Percentiles rank a stretch among this genome's conserved stretches.
Evolutionary conservation across 2,888 invertebrate genomes (phyloP).

Genomic region (Cantharis flavilabris): DNA sequence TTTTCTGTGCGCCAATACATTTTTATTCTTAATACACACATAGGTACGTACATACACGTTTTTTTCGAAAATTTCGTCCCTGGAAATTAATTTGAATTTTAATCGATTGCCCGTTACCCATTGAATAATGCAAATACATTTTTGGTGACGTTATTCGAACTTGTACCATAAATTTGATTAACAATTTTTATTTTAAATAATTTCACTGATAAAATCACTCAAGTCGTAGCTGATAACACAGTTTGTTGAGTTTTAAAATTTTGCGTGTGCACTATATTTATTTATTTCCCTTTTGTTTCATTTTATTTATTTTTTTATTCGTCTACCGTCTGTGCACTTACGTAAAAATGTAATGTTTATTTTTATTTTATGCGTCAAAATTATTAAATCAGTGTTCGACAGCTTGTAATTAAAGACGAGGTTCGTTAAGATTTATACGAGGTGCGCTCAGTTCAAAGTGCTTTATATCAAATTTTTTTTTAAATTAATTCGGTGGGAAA

Average conservation of each 20-base stretch:
- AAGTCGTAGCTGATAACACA: neutral
- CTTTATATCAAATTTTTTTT: neutral
- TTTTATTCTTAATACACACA: neutral
- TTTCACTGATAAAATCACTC: neutral
- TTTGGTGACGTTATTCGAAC: neutral
- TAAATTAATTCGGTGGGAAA: no score
- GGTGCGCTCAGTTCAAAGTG: neutral
- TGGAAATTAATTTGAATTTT: neutral
- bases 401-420: neutral
- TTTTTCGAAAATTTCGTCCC: neutral
- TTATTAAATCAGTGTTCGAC: neutral
- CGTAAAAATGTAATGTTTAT: neutral
- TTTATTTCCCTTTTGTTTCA: neutral
- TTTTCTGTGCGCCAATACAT: neutral
- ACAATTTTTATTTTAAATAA: neutral
- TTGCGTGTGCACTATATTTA: neutral
- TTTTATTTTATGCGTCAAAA: neutral
- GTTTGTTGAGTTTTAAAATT: neutral
- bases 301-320: neutral
- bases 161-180: neutral
- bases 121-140: neutral
- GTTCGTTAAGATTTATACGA: neutral
- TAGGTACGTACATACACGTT: neutral
- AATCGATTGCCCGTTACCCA: neutral
- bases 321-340: no score